phyloP scores from a whole-genome alignment of 2,113 vertebrate species.

The Poeciliopsis occidentalis region DNA sequence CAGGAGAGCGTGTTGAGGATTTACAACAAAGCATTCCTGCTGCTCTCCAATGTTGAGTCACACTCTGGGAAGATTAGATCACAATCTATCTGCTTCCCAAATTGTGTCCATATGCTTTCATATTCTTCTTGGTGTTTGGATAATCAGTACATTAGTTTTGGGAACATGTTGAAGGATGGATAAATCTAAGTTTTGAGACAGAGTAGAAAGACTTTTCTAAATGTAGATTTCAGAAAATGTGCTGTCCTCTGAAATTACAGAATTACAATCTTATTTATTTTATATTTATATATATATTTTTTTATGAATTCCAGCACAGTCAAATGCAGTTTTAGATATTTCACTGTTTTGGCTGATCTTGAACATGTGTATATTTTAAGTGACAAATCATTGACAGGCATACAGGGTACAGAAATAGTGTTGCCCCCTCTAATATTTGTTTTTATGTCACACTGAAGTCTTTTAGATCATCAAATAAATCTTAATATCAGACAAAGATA shows the following conservation, averaged over 20 bases:
- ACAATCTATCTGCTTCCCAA: slow-evolving; percentile 23
- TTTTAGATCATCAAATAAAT: neutral
- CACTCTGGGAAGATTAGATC: slow-evolving; percentile 52
- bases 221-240: neutral
- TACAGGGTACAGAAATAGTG: too few relatives aligned
- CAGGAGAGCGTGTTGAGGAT: slow-evolving; percentile 60
- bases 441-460: neutral
- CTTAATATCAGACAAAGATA: neutral
- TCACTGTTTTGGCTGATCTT: too few relatives aligned
- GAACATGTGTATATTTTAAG: too few relatives aligned
- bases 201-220: neutral
- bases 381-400: neutral
- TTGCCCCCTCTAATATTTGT: neutral
- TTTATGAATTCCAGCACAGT: too few relatives aligned
- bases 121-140: neutral
- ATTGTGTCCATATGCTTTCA: slow-evolving; percentile 2
- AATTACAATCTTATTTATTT: neutral
- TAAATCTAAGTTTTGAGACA: neutral
- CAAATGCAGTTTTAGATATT: too few relatives aligned
- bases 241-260: neutral
- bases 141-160: neutral
- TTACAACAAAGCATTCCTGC: slow-evolving; percentile 64
- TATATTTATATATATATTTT: neutral
- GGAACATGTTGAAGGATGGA: neutral
- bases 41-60: slow-evolving; percentile 49